phyloP scores from a whole-genome alignment of 2,888 invertebrate genomes.

The Nymphalis urticae region DNA sequence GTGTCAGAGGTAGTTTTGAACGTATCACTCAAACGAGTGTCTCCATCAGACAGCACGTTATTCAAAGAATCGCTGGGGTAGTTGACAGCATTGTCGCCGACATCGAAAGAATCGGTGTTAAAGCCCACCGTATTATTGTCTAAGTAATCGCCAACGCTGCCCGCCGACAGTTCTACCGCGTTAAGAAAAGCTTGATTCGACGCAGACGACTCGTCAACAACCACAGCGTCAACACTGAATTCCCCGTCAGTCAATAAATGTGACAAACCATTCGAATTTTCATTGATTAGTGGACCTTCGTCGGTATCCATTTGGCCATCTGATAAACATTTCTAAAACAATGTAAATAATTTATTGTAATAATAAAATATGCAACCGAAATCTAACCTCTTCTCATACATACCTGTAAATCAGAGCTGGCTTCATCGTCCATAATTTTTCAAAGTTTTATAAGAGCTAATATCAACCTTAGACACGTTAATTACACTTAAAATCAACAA shows the following conservation, averaged over 20 bases:
- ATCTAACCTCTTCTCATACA: conserved; percentile 42
- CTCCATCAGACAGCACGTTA: conserved; percentile 67
- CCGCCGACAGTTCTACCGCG: conserved; percentile 73
- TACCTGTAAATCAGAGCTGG: conserved; percentile 71
- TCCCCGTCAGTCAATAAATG: conserved; percentile 74
- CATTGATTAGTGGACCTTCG: conserved; percentile 72
- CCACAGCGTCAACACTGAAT: conserved; percentile 71
- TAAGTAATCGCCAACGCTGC: conserved; percentile 74
- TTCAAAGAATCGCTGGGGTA: conserved; percentile 70
- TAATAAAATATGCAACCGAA: conserved; percentile 43
- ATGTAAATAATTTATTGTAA: conserved; percentile 11
- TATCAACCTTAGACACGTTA: conserved; percentile 3
- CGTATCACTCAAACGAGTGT: conserved; percentile 65
- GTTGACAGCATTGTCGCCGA: conserved; percentile 73
- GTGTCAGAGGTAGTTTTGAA: conserved; percentile 54
- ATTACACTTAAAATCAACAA: conserved; percentile 1
- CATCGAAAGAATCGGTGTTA: conserved; percentile 68
- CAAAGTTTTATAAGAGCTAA: neutral
- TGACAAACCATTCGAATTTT: conserved; percentile 74
- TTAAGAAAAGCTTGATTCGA: conserved; percentile 76
- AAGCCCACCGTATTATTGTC: conserved; percentile 68
- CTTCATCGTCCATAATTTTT: conserved; percentile 61
- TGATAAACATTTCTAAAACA: conserved; percentile 64
- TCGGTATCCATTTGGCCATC: conserved; percentile 73
- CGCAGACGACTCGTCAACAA: conserved; percentile 71